Base-by-base conservation (phyloP, 2,797 vertebrate species). In the Myioborus melanocephalus region DNA sequence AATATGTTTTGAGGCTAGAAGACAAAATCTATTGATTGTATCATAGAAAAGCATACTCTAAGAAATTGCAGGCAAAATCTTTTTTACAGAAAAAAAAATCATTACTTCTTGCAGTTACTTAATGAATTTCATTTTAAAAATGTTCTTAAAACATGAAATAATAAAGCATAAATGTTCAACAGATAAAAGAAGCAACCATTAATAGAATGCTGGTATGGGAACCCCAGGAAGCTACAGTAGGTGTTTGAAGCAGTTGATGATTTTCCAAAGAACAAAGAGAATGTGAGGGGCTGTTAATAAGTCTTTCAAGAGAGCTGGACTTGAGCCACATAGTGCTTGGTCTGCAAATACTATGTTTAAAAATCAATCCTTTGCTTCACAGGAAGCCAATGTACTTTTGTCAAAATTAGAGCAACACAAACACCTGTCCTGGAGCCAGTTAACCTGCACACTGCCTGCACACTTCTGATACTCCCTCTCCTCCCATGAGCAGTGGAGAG, bases 241-340 rank as follows among this genome's bases (percentile, higher is more conserved):
- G 84, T 95, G 72, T 61, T 60, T 94, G 77, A 95, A 87, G 83
- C 55, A 66, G 72, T 8, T 93, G 90, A 92, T 94, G 73, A 83
- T 93, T 97, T 97, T 94, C 46, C 73, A 95, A 85, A 83, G 87
- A 97, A 96, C 95, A 97, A 97, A 97, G 90, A 92, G 72, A 96
- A 93, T 81, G 46, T 83, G 77, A 92, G 43, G 76, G 78, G 86
- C 63, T 94, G 87, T 79, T 94, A 96, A 94, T 95, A 95, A 93
- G 76, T 81, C 89, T 96, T 96, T 92, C 91, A 86, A 72, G 81
- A 93, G 90, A 95, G 41, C 77, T 96, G 92, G 91, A 95, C 82
- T 71, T 89, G 49, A 95, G 93, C 95, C 95, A 96, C 79, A 83
- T 23, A 94, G 47, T 83, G 91, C 94, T 95, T 95, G 91, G 96